These are phyloP conservation scores for Troides oblongomaculatus DNA, from an alignment of 2,888 invertebrate genomes.

Conservation along the genomic window DNA sequence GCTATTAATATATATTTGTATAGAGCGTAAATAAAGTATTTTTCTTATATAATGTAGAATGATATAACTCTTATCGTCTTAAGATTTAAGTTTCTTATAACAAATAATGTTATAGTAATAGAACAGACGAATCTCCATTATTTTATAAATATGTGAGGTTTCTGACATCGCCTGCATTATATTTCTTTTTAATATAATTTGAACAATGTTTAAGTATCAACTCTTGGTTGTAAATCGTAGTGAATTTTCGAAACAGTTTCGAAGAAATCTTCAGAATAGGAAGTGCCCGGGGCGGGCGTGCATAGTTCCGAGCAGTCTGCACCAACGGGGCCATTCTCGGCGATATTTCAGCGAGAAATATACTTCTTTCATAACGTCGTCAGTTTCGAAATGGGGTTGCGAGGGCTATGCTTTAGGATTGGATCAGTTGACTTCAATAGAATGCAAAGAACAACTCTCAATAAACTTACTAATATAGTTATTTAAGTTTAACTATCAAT, in stretches of 20 bases:
- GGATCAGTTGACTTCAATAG: constrained; percentile 10
- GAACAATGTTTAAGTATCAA: background rate
- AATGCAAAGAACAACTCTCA: background rate
- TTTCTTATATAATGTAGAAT: too few species aligned
- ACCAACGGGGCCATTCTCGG: constrained; percentile 9
- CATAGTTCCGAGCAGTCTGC: constrained; percentile 21
- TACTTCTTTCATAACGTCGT: constrained; percentile 19
- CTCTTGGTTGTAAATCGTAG: constrained; percentile 24
- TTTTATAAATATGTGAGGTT: too few species aligned
- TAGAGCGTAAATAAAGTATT: too few species aligned
- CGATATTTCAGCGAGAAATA: constrained; percentile 24
- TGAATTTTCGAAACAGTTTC: constrained; percentile 28
- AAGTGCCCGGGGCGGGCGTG: constrained; percentile 23
- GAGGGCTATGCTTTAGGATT: constrained; percentile 6
- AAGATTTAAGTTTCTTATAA: too few species aligned
- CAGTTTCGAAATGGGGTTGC: constrained; percentile 21
- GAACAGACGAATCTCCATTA: too few species aligned
- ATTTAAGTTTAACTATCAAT: background rate
- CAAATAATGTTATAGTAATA: too few species aligned
- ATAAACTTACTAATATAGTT: background rate
- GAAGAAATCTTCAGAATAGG: constrained; percentile 24
- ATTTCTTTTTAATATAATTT: background rate
- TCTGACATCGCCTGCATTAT: too few species aligned
- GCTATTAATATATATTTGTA: too few species aligned
- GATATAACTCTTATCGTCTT: too few species aligned